Base-by-base conservation (phyloP, 2,888 invertebrate genomes). In the Petrolisthes cinctipes region DNA sequence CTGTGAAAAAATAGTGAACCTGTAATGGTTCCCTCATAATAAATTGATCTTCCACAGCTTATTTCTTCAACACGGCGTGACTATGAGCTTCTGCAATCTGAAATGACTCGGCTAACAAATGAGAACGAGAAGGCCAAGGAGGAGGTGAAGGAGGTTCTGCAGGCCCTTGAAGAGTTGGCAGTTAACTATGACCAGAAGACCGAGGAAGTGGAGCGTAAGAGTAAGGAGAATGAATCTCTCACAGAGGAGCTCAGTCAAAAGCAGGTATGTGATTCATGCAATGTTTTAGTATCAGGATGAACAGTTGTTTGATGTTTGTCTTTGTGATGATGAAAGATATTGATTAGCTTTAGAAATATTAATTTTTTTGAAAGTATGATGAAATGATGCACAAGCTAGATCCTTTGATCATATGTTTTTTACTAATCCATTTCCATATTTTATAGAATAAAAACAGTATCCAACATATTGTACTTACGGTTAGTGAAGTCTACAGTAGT, bases 151-250 rank as follows among this genome's bases (percentile, higher is more conserved):
- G 98, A 98, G 93, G 98, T 99, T 17, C 94, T 99, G 81, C 98
- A 99, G 91, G 99, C 99, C 0, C 94, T 99, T 71, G 99, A 99
- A 93, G 99, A 99, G 93, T 94, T 99, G 91, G 99, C 99, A 82
- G 98, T 99, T 92, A 99, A 99, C 94, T 99, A 99, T 93, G 99
- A 99, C 93, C 99, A 99, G 94, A 99, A 99, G 93, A 98, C 97
- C 79, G 98, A 98, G 93, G 99, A 99, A 94, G 95, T 98, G 61
- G 99, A 99, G 92, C 95, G 96, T 92, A 98, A 99, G 94, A 97
- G 97, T 93, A 97, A 97, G 92, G 99, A 99, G 93, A 96, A 97
- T 93, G 99, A 99, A 92, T 95, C 95, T 86, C 94, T 99, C 17
- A 95, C 96, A 61, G 99, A 99, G 92, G 99, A 99, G 92, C 94